Conservation (phyloP, 1,140 invertebrate species). For the Ceratosolen solmsi region DNA sequence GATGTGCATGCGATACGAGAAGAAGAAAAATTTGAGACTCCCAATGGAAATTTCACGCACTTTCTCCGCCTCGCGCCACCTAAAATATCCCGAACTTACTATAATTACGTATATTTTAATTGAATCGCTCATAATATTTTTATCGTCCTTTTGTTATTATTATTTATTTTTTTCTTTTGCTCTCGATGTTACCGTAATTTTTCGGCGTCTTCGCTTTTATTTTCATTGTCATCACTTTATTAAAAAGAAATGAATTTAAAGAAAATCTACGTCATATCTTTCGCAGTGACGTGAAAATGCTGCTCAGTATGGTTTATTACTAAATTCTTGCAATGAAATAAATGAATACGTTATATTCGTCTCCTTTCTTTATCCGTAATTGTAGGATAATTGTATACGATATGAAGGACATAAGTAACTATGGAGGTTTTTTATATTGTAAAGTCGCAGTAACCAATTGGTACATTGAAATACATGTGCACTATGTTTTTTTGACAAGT, state of each 20-base stretch:
- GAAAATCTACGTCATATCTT: conserved; percentile 12
- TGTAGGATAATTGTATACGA: neutral
- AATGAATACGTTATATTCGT: neutral
- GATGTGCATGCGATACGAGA: neutral
- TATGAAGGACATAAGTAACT: too few relatives aligned
- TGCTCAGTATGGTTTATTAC: neutral
- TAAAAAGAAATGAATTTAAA: conserved; percentile 9
- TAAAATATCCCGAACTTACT: neutral
- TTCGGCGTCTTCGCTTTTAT: conserved; percentile 8
- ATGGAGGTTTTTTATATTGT: too few relatives aligned
- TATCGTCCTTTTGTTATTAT: conserved; percentile 31
- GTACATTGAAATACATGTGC: too few relatives aligned
- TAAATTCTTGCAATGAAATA: neutral
- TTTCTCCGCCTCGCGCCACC: neutral
- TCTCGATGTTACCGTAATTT: conserved; percentile 26
- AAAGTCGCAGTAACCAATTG: too few relatives aligned
- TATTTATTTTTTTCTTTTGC: conserved; percentile 36
- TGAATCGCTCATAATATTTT: conserved; percentile 23
- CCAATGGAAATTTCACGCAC: neutral
- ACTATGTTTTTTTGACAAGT: too few relatives aligned
- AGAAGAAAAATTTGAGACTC: neutral
- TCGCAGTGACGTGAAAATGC: conserved; percentile 6
- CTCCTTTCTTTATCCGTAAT: neutral
- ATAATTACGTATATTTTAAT: conserved; percentile 21
- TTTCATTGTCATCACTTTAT: conserved; percentile 1